Percentiles rank a stretch among this genome's conserved stretches.
phyloP scores from a whole-genome alignment of 2,888 invertebrate species.

The Sarcophaga subvicina region DNA sequence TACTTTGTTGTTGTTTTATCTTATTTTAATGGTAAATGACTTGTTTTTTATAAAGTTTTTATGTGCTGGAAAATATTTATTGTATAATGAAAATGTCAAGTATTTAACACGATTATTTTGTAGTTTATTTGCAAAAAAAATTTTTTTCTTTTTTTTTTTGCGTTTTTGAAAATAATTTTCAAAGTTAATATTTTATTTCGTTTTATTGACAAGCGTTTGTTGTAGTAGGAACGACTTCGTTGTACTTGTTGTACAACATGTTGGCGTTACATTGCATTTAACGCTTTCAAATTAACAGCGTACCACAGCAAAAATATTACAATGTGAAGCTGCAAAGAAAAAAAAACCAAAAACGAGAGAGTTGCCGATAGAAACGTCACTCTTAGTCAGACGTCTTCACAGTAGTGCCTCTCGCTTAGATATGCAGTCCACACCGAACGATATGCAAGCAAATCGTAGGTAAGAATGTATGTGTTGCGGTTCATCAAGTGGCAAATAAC shows the following conservation, averaged over 20 bases:
- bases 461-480: background rate
- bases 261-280: slow-evolving; percentile 36
- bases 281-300: background rate
- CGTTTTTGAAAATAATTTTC: background rate
- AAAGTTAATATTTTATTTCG: slow-evolving; percentile 16
- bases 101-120: slow-evolving; percentile 53
- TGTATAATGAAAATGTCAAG: slow-evolving; percentile 53
- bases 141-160: background rate
- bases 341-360: background rate
- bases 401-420: background rate
- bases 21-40: background rate
- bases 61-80: slow-evolving; percentile 44
- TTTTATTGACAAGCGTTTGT: slow-evolving; percentile 41
- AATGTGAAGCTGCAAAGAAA: background rate
- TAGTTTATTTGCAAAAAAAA: slow-evolving; percentile 16
- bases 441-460: background rate
- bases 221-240: background rate
- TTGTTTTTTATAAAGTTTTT: slow-evolving; percentile 13
- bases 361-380: slow-evolving; percentile 9
- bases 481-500: slow-evolving; percentile 29
- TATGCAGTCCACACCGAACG: background rate
- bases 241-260: background rate
- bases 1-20: background rate
- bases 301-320: background rate
- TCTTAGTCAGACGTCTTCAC: slow-evolving; percentile 9